Evolutionary conservation across 2,888 invertebrate genomes (phyloP).

Genomic region (Nephrotoma flavescens): DNA sequence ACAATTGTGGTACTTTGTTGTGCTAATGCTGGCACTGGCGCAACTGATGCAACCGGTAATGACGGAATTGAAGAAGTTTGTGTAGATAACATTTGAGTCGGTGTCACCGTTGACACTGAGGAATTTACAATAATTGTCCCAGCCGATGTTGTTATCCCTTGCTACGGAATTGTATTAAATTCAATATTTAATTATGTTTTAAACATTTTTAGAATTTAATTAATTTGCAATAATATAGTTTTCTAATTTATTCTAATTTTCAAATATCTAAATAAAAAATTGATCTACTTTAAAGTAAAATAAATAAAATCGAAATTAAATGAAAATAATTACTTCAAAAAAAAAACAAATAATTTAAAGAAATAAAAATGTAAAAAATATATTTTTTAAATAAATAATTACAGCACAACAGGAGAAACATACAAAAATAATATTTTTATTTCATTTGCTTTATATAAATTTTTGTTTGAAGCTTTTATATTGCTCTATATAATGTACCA

Average conservation of each 20-base stretch:
- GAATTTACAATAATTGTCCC: slow-evolving; percentile 29
- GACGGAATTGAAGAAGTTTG: slow-evolving; percentile 17
- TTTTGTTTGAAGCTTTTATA: background rate
- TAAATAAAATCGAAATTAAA: background rate
- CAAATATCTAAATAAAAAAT: background rate
- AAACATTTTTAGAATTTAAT: background rate
- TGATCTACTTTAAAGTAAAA: background rate
- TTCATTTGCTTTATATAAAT: background rate
- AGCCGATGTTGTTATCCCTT: slow-evolving; percentile 22
- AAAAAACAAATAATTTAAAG: background rate
- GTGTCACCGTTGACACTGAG: slow-evolving; percentile 24
- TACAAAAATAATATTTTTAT: background rate
- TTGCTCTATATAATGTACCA: background rate
- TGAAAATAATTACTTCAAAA: background rate
- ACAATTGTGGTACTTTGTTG: slow-evolving; percentile 13
- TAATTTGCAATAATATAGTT: background rate
- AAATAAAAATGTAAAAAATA: background rate
- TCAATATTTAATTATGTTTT: background rate
- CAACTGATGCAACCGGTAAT: slow-evolving; percentile 19
- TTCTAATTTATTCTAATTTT: background rate
- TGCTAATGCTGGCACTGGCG: slow-evolving; percentile 17
- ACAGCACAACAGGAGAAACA: slow-evolving; percentile 6
- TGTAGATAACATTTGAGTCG: slow-evolving; percentile 21
- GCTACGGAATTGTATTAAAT: slow-evolving; percentile 1
- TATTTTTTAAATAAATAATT: background rate